Evolutionary conservation across 92 coral and sea anemone species (phyloP).

Genomic region (Virgularia gustaviana): DNA sequence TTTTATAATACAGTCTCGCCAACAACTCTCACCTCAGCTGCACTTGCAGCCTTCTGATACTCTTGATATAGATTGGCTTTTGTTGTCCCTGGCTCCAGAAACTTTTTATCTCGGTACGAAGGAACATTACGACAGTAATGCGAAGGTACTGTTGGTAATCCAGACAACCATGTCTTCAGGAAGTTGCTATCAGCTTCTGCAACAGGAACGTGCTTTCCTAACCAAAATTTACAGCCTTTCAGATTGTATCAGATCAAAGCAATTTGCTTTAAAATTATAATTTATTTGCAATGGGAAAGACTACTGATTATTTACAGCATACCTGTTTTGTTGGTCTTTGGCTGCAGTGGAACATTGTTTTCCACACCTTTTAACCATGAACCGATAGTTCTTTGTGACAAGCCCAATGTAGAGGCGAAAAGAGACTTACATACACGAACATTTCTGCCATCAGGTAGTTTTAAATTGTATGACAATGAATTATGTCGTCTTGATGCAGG

Average conservation of each 20-base stretch:
- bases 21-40: not conserved
- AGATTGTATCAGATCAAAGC: not conserved
- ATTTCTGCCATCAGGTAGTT: not conserved
- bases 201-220: no score
- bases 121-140: not conserved
- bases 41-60: not conserved
- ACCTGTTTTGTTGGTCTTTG: not conserved
- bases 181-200: not conserved
- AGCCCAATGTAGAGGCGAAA: not conserved
- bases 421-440: not conserved
- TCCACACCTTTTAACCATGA: not conserved
- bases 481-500: not conserved
- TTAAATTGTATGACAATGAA: not conserved
- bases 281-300: no score
- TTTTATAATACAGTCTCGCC: slow-evolving; percentile 11
- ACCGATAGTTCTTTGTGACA: not conserved
- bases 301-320: no score
- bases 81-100: not conserved
- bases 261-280: no score
- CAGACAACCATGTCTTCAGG: not conserved
- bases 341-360: not conserved
- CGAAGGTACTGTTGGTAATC: no score
- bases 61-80: not conserved
- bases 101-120: not conserved
- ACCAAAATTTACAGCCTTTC: not conserved